Conservation (phyloP, 2,797 vertebrate species). For the Sciurus vulgaris region DNA sequence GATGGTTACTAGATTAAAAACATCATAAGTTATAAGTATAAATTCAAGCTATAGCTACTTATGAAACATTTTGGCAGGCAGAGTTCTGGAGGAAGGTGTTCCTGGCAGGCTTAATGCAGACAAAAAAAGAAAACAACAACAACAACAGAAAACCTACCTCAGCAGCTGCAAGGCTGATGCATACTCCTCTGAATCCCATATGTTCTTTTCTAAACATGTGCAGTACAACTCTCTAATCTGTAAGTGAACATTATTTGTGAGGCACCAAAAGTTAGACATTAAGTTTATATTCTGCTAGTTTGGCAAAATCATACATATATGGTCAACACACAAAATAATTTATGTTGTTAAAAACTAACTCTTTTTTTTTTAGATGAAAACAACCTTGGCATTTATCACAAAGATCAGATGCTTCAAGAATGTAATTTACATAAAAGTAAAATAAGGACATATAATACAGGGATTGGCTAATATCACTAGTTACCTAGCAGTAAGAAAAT, state of each 20-base stretch:
- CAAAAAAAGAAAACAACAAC: conserved; percentile 70
- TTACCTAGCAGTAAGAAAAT: conserved; percentile 47
- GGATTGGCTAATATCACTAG: not conserved
- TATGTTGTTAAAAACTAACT: conserved; percentile 59
- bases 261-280: conserved; percentile 67
- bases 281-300: conserved; percentile 9
- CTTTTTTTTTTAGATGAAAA: conserved; percentile 38
- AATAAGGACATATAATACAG: not conserved
- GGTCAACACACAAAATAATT: not conserved
- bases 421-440: conserved; percentile 34
- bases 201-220: conserved; percentile 93
- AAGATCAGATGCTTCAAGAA: conserved; percentile 2
- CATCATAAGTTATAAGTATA: not conserved
- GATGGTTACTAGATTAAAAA: conserved; percentile 31
- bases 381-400: not conserved
- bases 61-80: conserved; percentile 64
- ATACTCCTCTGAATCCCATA: conserved; percentile 96
- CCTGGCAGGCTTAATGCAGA: conserved; percentile 56
- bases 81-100: conserved; percentile 72
- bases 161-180: conserved; percentile 93
- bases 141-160: conserved; percentile 88
- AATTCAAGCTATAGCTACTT: conserved; percentile 71
- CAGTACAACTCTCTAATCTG: conserved; percentile 97
- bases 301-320: conserved; percentile 69
- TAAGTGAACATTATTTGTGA: conserved; percentile 78